Evolutionary conservation across 2,888 invertebrate species (phyloP).

Genomic region (Ariolimax columbianus): DNA sequence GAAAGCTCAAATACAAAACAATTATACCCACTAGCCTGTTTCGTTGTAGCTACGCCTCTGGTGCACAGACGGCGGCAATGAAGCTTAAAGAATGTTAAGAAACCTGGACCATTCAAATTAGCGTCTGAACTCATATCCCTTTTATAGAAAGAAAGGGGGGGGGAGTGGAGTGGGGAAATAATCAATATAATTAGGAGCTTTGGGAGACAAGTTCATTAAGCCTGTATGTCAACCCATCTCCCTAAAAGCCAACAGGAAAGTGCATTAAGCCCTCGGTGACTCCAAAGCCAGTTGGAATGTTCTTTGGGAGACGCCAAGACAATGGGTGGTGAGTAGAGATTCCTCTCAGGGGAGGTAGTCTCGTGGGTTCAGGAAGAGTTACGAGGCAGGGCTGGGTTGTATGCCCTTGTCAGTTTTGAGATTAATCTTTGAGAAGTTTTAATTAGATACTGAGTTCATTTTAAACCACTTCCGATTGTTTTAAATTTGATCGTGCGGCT

Average conservation of each 20-base stretch:
- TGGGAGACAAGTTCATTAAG: background rate
- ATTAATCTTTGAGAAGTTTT: background rate
- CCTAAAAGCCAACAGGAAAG: background rate
- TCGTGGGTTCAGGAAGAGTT: background rate
- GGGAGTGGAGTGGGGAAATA: too few species aligned
- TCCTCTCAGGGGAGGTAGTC: background rate
- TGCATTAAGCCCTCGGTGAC: background rate
- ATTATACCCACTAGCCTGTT: too few species aligned
- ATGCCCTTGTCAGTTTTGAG: background rate
- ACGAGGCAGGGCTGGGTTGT: background rate
- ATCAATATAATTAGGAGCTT: background rate
- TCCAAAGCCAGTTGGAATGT: background rate
- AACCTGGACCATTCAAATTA: background rate
- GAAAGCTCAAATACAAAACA: too few species aligned
- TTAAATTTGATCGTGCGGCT: background rate
- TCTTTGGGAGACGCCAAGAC: background rate
- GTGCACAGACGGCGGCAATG: background rate
- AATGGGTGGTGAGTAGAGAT: background rate
- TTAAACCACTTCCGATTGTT: background rate
- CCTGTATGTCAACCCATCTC: conserved; percentile 1
- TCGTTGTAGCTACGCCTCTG: too few species aligned
- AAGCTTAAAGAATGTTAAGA: background rate
- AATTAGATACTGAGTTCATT: background rate
- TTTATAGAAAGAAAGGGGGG: background rate
- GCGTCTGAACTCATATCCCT: background rate